Percentiles rank a stretch among this genome's conserved stretches.
Conservation (phyloP, 2,797 vertebrate species). For the Paedocypris micromegethes region DNA sequence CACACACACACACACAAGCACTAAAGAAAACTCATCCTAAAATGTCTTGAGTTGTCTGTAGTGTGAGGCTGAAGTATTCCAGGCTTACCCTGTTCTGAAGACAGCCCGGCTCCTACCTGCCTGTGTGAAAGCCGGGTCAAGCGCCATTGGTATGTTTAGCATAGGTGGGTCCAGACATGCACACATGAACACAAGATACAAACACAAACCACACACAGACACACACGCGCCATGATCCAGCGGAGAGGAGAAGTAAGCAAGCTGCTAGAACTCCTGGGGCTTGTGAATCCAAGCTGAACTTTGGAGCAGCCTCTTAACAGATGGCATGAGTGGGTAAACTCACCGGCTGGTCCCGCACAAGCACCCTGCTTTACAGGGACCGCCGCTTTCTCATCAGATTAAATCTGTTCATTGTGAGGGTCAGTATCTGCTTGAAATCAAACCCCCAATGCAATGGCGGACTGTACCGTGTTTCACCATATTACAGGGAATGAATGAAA, state of each 20-base stretch:
- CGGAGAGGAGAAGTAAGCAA: slow-evolving; percentile 58
- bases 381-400: slow-evolving; percentile 47
- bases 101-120: slow-evolving; percentile 51
- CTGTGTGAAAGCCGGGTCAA: slow-evolving; percentile 52
- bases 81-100: slow-evolving; percentile 60
- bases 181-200: slow-evolving; percentile 37
- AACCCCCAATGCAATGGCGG: slow-evolving; percentile 37
- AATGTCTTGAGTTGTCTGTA: slow-evolving; percentile 7
- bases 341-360: slow-evolving; percentile 41
- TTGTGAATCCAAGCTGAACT: slow-evolving; percentile 57
- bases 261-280: slow-evolving; percentile 52
- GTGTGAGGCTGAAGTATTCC: slow-evolving; percentile 2
- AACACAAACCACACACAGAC: slow-evolving; percentile 31
- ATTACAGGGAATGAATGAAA: slow-evolving; percentile 42
- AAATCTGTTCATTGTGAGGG: slow-evolving; percentile 53
- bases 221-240: slow-evolving; percentile 52
- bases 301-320: slow-evolving; percentile 54
- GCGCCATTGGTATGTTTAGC: slow-evolving; percentile 50
- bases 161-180: slow-evolving; percentile 37
- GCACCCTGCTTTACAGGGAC: slow-evolving; percentile 45
- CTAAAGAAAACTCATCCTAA: slow-evolving; percentile 1
- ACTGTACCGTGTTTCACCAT: slow-evolving; percentile 38
- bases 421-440: slow-evolving; percentile 50
- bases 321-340: slow-evolving; percentile 46
- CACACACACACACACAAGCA: too few relatives aligned